Conservation (phyloP, 2,888 invertebrate genomes). For the Hirudinaria manillensis region DNA sequence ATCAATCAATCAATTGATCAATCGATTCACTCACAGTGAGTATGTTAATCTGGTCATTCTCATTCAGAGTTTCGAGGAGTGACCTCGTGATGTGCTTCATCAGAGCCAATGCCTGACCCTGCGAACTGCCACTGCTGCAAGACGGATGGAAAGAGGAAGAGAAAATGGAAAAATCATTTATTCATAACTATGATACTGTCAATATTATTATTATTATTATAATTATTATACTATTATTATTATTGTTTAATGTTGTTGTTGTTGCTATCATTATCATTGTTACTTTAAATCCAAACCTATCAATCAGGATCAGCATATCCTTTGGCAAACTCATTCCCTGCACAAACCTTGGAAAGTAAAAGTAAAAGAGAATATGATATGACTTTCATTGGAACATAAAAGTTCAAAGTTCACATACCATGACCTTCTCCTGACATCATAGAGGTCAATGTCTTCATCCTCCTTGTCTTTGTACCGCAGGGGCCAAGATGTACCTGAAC, state of each 20-base stretch:
- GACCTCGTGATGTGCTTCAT: conserved; percentile 57
- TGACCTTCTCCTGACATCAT: conserved; percentile 55
- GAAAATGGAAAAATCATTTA: no score
- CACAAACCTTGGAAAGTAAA: conserved; percentile 50
- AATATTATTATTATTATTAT: conserved; percentile 1
- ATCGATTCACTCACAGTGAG: conserved; percentile 42
- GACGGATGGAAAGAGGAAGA: not conserved
- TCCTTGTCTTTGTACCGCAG: conserved; percentile 12
- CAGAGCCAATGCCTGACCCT: conserved; percentile 57
- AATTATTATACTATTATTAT: not conserved
- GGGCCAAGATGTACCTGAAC: conserved; percentile 12
- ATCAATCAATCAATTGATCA: not conserved
- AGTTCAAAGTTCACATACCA: conserved; percentile 47
- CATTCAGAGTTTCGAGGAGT: conserved; percentile 56
- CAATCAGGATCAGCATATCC: conserved; percentile 57
- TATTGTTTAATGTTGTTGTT: not conserved
- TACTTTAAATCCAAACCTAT: conserved; percentile 48
- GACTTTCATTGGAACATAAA: not conserved
- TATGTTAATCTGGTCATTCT: conserved; percentile 58
- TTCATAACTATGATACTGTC: not conserved
- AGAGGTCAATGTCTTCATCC: conserved; percentile 52
- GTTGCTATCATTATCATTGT: not conserved
- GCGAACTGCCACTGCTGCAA: conserved; percentile 57
- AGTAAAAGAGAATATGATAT: not conserved
- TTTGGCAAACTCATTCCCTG: conserved; percentile 57